These are phyloP conservation scores for Drosophila limbata DNA, from an alignment of 2,888 invertebrate species.

Conservation along the genomic window DNA sequence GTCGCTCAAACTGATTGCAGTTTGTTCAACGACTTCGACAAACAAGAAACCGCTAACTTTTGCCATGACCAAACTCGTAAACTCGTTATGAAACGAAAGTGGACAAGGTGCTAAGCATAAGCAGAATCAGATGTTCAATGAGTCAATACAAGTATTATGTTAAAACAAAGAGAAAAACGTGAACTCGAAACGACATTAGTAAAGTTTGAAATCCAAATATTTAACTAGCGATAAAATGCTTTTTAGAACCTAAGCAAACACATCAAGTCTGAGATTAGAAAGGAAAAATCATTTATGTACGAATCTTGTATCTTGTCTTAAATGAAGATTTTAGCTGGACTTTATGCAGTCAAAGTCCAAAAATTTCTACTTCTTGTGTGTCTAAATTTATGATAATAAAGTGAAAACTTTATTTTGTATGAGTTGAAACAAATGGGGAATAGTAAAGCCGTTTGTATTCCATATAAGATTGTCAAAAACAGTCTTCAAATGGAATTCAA, in stretches of 20 bases:
- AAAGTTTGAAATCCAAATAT: slow-evolving; percentile 3
- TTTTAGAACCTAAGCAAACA: slow-evolving; percentile 9
- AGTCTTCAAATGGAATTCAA: slow-evolving; percentile 33
- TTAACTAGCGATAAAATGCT: slow-evolving; percentile 6
- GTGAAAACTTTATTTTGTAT: slow-evolving; percentile 33
- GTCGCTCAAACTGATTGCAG: slow-evolving; percentile 57
- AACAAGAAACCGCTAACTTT: slow-evolving; percentile 43
- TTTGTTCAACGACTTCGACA: slow-evolving; percentile 42
- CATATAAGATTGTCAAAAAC: slow-evolving; percentile 23
- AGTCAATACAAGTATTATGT: slow-evolving; percentile 13
- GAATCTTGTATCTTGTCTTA: background rate
- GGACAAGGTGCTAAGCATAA: slow-evolving; percentile 27
- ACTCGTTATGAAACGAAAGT: slow-evolving; percentile 61
- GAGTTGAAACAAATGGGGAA: slow-evolving; percentile 7
- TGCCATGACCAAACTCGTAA: slow-evolving; percentile 54
- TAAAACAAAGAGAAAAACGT: background rate
- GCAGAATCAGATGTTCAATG: slow-evolving; percentile 26
- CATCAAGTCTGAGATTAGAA: slow-evolving; percentile 1
- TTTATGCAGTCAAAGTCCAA: slow-evolving; percentile 9
- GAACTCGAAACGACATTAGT: background rate
- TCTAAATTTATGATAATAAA: slow-evolving; percentile 18
- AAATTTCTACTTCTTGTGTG: background rate
- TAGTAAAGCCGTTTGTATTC: slow-evolving; percentile 16
- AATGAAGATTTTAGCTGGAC: background rate
- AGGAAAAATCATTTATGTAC: background rate